phyloP scores from a whole-genome alignment of 2,113 vertebrate species.

The Mohoua ochrocephala region DNA sequence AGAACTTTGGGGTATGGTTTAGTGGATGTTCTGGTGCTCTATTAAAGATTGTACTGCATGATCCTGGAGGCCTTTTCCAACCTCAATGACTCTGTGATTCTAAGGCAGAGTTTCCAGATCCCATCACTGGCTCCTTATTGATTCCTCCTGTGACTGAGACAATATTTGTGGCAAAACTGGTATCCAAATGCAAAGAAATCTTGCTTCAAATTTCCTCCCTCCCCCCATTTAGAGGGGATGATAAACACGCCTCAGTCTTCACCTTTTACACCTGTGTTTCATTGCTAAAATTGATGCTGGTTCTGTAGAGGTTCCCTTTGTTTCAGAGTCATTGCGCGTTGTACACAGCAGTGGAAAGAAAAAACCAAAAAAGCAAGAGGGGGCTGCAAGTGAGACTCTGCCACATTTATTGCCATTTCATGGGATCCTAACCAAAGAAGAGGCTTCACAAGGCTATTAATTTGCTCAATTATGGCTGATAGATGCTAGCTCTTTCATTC shows the following conservation, averaged over 20 bases:
- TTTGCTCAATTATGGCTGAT: constrained; percentile 58
- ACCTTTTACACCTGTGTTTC: neutral
- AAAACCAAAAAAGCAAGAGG: neutral
- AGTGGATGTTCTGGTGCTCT: neutral
- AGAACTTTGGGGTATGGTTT: neutral
- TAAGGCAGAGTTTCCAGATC: neutral
- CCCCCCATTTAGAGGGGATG: neutral
- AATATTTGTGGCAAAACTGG: neutral
- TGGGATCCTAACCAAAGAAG: constrained; percentile 12
- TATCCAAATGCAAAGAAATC: neutral
- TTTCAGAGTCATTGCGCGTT: neutral
- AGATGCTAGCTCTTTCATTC: neutral
- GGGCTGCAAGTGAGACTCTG: neutral
- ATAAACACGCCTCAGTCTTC: neutral
- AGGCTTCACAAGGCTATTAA: constrained; percentile 34
- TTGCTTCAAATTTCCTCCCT: neutral
- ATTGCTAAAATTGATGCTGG: neutral
- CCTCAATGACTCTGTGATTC: neutral
- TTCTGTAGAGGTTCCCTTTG: neutral
- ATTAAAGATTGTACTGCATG: neutral
- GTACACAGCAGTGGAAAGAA: neutral
- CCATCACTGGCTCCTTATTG: fast-evolving
- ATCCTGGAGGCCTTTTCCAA: neutral
- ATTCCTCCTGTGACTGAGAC: neutral
- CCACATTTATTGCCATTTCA: neutral